Percentiles rank a stretch among this genome's conserved stretches.
Conservation (phyloP, 2,113 vertebrate species). For the Aramus guarauna region DNA sequence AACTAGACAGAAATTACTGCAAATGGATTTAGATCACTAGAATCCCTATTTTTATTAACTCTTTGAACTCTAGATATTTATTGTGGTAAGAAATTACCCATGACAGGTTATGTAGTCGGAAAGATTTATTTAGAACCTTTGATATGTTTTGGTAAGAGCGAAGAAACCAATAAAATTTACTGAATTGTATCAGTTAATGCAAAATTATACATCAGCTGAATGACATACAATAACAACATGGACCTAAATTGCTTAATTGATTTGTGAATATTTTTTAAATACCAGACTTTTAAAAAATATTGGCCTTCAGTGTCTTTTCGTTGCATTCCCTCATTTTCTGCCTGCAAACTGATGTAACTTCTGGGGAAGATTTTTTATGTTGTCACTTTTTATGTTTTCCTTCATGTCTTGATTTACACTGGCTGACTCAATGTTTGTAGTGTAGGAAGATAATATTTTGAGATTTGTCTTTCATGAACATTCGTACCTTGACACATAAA, state of each 20-base stretch:
- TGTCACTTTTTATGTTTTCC: neutral
- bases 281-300: neutral
- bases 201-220: neutral
- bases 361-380: neutral
- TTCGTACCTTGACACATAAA: neutral
- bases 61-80: constrained; percentile 48
- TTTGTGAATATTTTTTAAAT: neutral
- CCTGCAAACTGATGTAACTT: neutral
- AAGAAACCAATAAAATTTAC: neutral
- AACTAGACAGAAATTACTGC: constrained; percentile 56
- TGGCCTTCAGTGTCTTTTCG: neutral
- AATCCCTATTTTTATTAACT: constrained; percentile 58
- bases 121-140: constrained; percentile 19
- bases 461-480: neutral
- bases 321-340: neutral
- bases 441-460: neutral
- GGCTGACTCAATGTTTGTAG: neutral
- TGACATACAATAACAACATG: neutral
- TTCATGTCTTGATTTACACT: neutral
- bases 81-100: constrained; percentile 23
- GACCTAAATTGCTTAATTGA: neutral
- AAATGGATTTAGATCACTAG: constrained; percentile 53
- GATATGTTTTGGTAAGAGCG: neutral
- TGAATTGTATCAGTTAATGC: neutral
- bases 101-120: neutral